Evolutionary conservation across 1,140 invertebrate genomes (phyloP).

Genomic region (Wiebesia pumilae): DNA sequence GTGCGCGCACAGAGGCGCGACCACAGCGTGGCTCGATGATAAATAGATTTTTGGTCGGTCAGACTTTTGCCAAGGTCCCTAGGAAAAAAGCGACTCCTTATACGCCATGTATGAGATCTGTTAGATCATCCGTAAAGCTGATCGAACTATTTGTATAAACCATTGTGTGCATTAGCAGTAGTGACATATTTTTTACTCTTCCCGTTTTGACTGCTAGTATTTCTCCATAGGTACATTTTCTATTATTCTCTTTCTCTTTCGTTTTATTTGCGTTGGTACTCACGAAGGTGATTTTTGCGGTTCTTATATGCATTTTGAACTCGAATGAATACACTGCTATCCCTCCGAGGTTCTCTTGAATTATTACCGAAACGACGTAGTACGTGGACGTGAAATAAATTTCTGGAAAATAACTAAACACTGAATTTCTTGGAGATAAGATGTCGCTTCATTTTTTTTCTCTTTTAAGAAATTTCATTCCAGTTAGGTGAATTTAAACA

Average conservation of each 20-base stretch:
- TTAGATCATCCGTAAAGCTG: slow-evolving; percentile 21
- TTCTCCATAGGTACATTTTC: not conserved
- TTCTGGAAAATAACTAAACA: not conserved
- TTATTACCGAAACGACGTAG: not conserved
- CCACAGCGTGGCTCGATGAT: slow-evolving; percentile 72
- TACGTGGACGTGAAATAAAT: not conserved
- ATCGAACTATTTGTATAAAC: slow-evolving; percentile 17
- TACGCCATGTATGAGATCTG: not conserved
- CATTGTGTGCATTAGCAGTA: slow-evolving; percentile 24
- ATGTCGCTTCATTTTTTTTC: not conserved
- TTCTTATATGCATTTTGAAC: not conserved
- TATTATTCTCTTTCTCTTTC: not conserved
- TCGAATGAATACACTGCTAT: not conserved
- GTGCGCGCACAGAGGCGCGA: slow-evolving; percentile 66
- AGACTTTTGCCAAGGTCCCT: not conserved
- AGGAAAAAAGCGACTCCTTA: not conserved
- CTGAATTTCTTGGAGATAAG: not conserved
- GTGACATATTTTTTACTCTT: not conserved
- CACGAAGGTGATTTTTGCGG: not conserved
- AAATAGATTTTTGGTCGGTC: slow-evolving; percentile 63
- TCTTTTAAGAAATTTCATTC: not conserved
- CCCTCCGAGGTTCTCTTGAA: not conserved
- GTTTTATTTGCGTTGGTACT: not conserved
- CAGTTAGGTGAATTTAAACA: not conserved
- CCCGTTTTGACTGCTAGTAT: not conserved